Conservation (phyloP, 1,140 invertebrate genomes). For the Archivesica marissinica region DNA sequence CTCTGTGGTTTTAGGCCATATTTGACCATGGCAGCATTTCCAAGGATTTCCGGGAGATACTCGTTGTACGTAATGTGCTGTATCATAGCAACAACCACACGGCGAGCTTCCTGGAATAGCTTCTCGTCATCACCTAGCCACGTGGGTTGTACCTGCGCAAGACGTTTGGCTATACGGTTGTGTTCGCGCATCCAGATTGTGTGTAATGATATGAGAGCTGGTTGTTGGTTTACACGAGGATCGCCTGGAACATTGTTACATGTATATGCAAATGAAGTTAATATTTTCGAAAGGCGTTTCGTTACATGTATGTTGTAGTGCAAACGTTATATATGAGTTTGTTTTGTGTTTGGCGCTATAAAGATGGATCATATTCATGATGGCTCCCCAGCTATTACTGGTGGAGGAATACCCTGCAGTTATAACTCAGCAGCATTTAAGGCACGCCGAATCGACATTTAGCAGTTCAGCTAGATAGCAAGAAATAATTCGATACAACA, state of each 20-base stretch:
- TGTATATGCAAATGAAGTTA: not conserved
- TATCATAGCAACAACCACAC: slow-evolving; percentile 91
- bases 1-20: slow-evolving; percentile 34
- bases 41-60: slow-evolving; percentile 63
- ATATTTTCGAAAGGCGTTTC: not conserved
- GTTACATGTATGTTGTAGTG: too few relatives aligned
- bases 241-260: slow-evolving; percentile 88
- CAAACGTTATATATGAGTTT: not conserved
- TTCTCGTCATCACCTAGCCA: slow-evolving; percentile 96
- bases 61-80: slow-evolving; percentile 91
- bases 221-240: slow-evolving; percentile 91
- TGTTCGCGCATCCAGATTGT: slow-evolving; percentile 98
- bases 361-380: too few relatives aligned
- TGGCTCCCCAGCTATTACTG: too few relatives aligned
- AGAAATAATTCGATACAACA: too few relatives aligned
- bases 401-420: too few relatives aligned
- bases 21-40: slow-evolving; percentile 33
- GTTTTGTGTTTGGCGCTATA: too few relatives aligned
- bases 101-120: slow-evolving; percentile 93
- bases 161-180: slow-evolving; percentile 92
- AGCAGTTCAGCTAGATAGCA: too few relatives aligned
- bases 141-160: slow-evolving; percentile 92
- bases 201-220: slow-evolving; percentile 97
- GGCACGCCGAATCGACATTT: too few relatives aligned
- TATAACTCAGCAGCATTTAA: too few relatives aligned